A percentile compares a stretch with the other conserved stretches of the same genome.
These are phyloP conservation scores for Parasteatoda tepidariorum DNA, from an alignment of 1,140 invertebrate species.

Conservation along the genomic window DNA sequence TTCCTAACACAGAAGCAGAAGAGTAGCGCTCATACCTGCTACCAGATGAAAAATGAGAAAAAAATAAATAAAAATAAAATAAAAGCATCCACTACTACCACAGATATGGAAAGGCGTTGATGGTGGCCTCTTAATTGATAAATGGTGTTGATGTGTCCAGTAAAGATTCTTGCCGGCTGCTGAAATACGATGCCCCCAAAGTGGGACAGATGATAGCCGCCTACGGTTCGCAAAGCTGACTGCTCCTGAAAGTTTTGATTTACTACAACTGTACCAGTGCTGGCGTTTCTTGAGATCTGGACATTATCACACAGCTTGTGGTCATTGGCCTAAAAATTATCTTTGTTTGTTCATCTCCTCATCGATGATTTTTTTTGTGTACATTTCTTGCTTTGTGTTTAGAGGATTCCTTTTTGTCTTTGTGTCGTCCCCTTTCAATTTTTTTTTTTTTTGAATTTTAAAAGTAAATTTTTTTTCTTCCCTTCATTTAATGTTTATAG, in stretches of 20 bases:
- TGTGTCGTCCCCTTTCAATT: background rate
- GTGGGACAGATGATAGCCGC: conserved; percentile 4
- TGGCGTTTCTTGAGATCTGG: conserved; percentile 39
- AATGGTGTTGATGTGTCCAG: conserved; percentile 59
- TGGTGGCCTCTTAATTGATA: conserved; percentile 37
- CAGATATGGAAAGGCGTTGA: conserved; percentile 48
- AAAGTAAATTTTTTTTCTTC: background rate
- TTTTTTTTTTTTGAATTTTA: background rate
- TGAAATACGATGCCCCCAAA: conserved; percentile 7
- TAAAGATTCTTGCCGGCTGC: conserved; percentile 57
- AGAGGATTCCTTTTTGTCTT: background rate
- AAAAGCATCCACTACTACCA: conserved; percentile 55
- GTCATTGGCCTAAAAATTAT: conserved; percentile 39
- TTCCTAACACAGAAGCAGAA: conserved; percentile 37
- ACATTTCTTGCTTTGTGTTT: background rate
- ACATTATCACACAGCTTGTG: conserved; percentile 39
- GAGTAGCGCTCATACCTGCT: conserved; percentile 58
- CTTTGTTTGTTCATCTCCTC: conserved; percentile 10
- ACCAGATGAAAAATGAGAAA: conserved; percentile 45
- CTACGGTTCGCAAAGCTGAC: conserved; percentile 4
- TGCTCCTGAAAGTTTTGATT: background rate
- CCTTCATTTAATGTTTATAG: background rate
- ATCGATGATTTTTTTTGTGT: conserved; percentile 7
- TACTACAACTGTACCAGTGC: background rate
- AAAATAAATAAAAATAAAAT: conserved; percentile 11